phyloP scores from a whole-genome alignment of 2,113 vertebrate species.

The Eclectus roratus region DNA sequence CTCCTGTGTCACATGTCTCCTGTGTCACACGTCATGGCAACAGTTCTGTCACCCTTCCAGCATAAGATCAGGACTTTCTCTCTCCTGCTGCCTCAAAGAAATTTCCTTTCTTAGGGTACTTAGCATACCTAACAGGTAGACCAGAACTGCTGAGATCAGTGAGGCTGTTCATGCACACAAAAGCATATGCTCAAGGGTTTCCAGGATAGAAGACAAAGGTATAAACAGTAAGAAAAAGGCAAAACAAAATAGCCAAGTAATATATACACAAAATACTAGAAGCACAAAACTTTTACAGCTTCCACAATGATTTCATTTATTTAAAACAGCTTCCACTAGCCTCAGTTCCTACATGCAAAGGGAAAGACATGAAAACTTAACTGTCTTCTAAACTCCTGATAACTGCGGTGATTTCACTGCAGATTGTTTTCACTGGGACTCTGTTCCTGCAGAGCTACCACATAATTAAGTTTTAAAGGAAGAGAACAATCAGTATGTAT shows the following conservation, averaged over 20 bases:
- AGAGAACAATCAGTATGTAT: background rate
- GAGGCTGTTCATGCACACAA: background rate
- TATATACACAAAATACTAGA: background rate
- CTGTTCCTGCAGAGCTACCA: background rate
- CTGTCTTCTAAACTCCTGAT: background rate
- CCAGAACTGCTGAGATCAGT: background rate
- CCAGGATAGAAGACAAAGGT: background rate
- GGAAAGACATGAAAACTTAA: background rate
- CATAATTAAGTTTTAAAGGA: background rate
- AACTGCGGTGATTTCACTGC: background rate
- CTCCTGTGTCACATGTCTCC: rapidly evolving
- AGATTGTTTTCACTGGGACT: background rate
- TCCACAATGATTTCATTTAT: background rate
- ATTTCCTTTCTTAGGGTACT: background rate
- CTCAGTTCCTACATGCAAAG: background rate
- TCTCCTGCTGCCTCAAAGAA: background rate
- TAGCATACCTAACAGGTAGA: background rate
- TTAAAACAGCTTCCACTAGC: background rate
- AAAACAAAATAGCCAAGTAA: background rate
- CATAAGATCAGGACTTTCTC: background rate
- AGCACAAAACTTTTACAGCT: background rate
- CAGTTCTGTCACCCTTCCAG: background rate
- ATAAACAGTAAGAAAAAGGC: background rate
- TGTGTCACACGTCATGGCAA: background rate
- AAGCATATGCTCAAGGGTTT: background rate